Percentiles rank a stretch among this genome's conserved stretches.
These are phyloP conservation scores for Parthenolecanium corni DNA, from an alignment of 2,888 invertebrate species.

Conservation along the genomic window DNA sequence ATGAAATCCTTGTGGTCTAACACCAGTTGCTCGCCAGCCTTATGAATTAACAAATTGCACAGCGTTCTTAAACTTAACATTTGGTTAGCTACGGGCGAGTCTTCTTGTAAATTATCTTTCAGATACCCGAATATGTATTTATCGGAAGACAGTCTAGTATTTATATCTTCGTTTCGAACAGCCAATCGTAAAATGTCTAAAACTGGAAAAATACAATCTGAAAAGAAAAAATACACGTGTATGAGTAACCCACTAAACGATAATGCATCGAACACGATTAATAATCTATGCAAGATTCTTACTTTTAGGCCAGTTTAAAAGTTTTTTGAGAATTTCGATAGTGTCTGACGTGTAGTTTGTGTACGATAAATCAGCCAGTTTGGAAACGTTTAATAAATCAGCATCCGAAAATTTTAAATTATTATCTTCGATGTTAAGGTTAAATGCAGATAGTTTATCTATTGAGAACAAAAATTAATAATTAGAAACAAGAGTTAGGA, in stretches of 20 bases:
- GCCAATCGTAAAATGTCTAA: conserved; percentile 77
- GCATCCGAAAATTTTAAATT: conserved; percentile 45
- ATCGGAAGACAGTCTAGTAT: conserved; percentile 43
- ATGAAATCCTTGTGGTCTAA: conserved; percentile 46
- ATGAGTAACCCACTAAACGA: background rate
- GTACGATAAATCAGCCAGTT: conserved; percentile 46
- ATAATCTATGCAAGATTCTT: conserved; percentile 28
- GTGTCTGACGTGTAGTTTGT: conserved; percentile 10
- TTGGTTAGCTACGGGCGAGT: conserved; percentile 50
- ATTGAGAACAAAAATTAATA: background rate
- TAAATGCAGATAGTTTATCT: conserved; percentile 50
- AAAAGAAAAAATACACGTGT: background rate
- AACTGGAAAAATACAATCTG: conserved; percentile 72
- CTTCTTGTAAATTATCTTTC: conserved; percentile 37
- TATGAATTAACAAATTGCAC: conserved; percentile 67
- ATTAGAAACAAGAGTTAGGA: background rate
- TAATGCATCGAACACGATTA: background rate
- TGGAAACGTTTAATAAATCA: conserved; percentile 50
- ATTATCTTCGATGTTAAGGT: conserved; percentile 48
- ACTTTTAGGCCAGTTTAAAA: conserved; percentile 65
- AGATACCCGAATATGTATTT: conserved; percentile 37
- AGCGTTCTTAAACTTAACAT: conserved; percentile 65
- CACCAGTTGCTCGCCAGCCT: conserved; percentile 52
- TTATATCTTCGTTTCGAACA: conserved; percentile 56
- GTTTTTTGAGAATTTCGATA: conserved; percentile 44